Evolutionary conservation across 2,113 vertebrate species (phyloP).

Genomic region (Noturus placidus): DNA sequence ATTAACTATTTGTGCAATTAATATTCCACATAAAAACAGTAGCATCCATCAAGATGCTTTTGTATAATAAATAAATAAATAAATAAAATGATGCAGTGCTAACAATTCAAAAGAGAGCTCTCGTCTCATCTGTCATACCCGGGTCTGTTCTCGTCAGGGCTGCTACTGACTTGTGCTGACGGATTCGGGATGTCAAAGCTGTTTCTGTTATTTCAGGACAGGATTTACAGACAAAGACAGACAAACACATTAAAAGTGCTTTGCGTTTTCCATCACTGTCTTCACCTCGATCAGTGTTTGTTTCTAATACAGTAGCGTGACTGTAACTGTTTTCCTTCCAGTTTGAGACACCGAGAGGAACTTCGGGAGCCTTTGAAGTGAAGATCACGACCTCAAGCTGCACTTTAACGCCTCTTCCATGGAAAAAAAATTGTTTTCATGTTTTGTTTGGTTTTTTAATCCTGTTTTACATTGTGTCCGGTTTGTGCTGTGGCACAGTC

Average conservation of each 20-base stretch:
- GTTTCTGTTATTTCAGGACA: constrained; percentile 52
- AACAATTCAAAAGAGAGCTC: constrained; percentile 22
- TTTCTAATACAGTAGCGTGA: constrained; percentile 41
- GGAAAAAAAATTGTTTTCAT: constrained; percentile 35
- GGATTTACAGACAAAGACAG: constrained; percentile 37
- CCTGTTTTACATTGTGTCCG: constrained; percentile 45
- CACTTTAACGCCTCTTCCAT: constrained; percentile 37
- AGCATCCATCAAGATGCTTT: neutral
- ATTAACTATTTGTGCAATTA: neutral
- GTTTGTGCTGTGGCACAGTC: constrained; percentile 27
- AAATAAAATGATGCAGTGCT: neutral
- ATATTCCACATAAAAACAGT: neutral
- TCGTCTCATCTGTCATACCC: constrained; percentile 26
- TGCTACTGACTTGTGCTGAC: constrained; percentile 46
- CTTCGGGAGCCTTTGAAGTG: constrained; percentile 43
- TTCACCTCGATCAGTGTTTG: constrained; percentile 37
- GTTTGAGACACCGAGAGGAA: constrained; percentile 17
- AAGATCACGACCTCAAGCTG: constrained; percentile 24
- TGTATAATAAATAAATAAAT: too few relatives aligned
- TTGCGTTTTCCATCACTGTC: constrained; percentile 31
- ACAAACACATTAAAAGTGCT: constrained; percentile 42
- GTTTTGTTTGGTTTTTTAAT: constrained; percentile 48
- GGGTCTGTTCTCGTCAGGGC: constrained; percentile 18
- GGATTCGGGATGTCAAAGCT: constrained; percentile 43
- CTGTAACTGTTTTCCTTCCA: constrained; percentile 42